Evolutionary conservation across 2,113 vertebrate genomes (phyloP).

Genomic region (Albula glossodonta): DNA sequence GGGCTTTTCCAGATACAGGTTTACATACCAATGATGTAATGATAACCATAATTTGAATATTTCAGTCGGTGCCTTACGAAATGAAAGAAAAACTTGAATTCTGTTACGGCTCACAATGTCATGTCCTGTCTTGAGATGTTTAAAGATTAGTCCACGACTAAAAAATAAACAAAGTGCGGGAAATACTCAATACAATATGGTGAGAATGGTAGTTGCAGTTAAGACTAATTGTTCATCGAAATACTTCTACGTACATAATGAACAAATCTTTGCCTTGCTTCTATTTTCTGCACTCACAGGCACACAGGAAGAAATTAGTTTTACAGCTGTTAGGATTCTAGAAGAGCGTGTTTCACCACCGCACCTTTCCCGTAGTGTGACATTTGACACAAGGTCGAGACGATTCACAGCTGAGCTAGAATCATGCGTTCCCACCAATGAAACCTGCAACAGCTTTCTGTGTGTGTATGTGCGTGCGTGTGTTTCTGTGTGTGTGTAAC

Average conservation of each 20-base stretch:
- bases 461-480: background rate
- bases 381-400: conserved; percentile 7
- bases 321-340: background rate
- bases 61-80: too few species aligned
- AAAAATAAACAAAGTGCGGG: too few species aligned
- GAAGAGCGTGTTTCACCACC: background rate
- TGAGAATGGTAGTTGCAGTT: too few species aligned
- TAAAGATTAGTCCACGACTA: background rate
- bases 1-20: too few species aligned
- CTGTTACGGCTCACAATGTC: background rate
- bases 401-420: background rate
- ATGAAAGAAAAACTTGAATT: too few species aligned
- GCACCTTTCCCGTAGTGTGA: background rate
- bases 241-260: background rate
- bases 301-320: background rate
- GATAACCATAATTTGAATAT: too few species aligned
- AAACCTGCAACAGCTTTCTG: background rate
- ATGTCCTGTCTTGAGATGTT: background rate
- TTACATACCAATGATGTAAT: too few species aligned
- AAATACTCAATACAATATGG: too few species aligned
- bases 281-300: background rate
- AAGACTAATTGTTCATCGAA: background rate
- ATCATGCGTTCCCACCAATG: background rate
- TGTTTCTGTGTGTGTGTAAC: background rate
- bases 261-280: background rate